Percentiles rank a stretch among this genome's conserved stretches.
phyloP scores from a whole-genome alignment of 2,797 vertebrate species.

The Rhadinocentrus ornatus region DNA sequence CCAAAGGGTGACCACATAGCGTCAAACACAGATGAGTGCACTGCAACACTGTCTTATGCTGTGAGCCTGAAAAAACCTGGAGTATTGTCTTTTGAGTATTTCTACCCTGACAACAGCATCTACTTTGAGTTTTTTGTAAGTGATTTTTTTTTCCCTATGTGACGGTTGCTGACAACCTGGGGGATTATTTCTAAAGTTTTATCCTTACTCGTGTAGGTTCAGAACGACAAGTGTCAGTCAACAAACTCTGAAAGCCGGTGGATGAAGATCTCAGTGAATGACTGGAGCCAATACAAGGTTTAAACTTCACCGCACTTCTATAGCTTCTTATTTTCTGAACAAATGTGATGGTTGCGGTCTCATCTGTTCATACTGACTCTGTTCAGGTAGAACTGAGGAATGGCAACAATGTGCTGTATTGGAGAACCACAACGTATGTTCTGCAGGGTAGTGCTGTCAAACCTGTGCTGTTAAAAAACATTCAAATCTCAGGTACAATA shows the following conservation, averaged over 20 bases:
- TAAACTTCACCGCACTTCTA: conserved; percentile 48
- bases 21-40: conserved; percentile 96
- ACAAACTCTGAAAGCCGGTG: conserved; percentile 86
- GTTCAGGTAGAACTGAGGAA: conserved; percentile 85
- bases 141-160: conserved; percentile 17
- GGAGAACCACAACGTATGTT: conserved; percentile 89
- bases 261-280: conserved; percentile 89
- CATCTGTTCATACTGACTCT: background rate
- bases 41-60: conserved; percentile 90
- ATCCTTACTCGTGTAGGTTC: conserved; percentile 81
- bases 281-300: conserved; percentile 88
- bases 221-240: conserved; percentile 97
- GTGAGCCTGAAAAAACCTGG: conserved; percentile 94
- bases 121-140: conserved; percentile 98
- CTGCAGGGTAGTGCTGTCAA: conserved; percentile 82
- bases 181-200: background rate
- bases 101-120: conserved; percentile 91
- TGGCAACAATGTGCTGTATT: conserved; percentile 94
- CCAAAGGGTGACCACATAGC: conserved; percentile 89
- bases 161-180: background rate
- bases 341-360: background rate
- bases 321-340: background rate
- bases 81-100: conserved; percentile 90
- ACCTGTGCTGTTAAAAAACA: conserved; percentile 90
- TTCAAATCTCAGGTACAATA: conserved; percentile 89